These are phyloP conservation scores for Loripinus fragilis DNA, from an alignment of 2,888 invertebrate genomes.

Conservation along the genomic window DNA sequence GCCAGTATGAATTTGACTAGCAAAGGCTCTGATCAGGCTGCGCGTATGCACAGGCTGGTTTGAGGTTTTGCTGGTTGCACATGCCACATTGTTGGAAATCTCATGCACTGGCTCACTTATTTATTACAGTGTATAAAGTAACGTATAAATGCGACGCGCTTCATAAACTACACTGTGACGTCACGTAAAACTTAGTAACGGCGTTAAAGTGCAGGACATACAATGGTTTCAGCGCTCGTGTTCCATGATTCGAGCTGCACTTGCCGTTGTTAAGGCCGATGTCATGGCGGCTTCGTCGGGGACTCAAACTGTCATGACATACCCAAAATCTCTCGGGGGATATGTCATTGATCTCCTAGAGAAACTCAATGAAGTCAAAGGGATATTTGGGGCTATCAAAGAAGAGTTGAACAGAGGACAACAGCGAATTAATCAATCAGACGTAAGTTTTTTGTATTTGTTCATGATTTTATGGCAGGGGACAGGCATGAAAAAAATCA, in stretches of 20 bases:
- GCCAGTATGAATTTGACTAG: no score
- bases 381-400: constrained; percentile 23
- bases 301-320: constrained; percentile 38
- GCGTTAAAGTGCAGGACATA: not conserved
- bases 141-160: no score
- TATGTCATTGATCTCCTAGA: constrained; percentile 41
- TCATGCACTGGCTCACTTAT: no score
- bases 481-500: no score
- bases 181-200: not conserved
- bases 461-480: no score
- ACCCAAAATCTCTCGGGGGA: constrained; percentile 31
- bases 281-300: constrained; percentile 20
- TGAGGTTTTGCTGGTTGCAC: no score
- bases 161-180: not conserved
- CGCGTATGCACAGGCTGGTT: no score
- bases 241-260: not conserved
- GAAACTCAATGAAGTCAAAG: constrained; percentile 47
- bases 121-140: no score
- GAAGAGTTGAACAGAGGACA: constrained; percentile 36
- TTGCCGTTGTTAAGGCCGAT: not conserved
- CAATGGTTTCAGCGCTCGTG: not conserved
- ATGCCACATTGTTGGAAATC: no score
- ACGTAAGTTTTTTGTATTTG: no score
- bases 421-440: constrained; percentile 17
- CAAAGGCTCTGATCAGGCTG: no score